Percentiles rank a stretch among this genome's conserved stretches.
Evolutionary conservation across 2,113 vertebrate species (phyloP).

Genomic region (Romanogobio albipinnatus): DNA sequence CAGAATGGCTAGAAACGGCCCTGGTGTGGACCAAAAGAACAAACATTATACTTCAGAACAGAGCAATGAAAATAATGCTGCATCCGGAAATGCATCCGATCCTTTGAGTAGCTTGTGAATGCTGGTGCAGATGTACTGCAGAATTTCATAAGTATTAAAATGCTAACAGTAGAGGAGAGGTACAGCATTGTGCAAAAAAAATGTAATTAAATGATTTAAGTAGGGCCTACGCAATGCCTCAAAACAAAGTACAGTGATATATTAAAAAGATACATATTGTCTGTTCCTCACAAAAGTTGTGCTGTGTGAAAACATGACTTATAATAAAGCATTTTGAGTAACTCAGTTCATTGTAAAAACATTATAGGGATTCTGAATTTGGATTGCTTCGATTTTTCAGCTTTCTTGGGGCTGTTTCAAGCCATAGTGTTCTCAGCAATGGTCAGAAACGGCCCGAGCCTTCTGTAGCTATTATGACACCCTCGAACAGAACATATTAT

Average conservation of each 20-base stretch:
- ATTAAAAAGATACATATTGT: not conserved
- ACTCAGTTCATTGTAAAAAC: not conserved
- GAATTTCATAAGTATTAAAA: too few species aligned
- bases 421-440: too few species aligned
- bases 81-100: not conserved
- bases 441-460: too few species aligned
- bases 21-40: too few species aligned
- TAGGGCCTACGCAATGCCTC: not conserved
- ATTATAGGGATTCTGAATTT: not conserved
- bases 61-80: not conserved
- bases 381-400: too few species aligned
- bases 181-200: not conserved
- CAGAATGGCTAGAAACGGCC: too few species aligned
- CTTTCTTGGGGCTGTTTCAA: too few species aligned
- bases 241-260: not conserved
- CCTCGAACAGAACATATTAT: too few species aligned
- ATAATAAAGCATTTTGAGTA: not conserved
- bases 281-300: not conserved
- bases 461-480: too few species aligned
- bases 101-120: not conserved
- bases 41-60: not conserved
- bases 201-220: not conserved
- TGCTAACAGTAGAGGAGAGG: too few species aligned
- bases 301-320: not conserved
- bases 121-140: too few species aligned